phyloP scores from a whole-genome alignment of 1,140 invertebrate species.

The Megalonaias nervosa region DNA sequence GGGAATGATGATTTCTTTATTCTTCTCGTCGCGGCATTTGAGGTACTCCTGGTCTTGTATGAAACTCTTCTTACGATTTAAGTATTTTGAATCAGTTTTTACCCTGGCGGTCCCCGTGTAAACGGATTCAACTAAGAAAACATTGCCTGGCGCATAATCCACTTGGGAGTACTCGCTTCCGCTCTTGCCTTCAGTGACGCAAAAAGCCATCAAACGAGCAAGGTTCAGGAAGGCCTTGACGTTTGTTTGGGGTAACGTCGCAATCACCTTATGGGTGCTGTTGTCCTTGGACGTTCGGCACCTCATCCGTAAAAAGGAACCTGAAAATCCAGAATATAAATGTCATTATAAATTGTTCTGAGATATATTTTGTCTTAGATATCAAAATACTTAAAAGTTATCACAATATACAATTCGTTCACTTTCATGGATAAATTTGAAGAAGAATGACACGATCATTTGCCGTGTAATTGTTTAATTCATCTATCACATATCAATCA shows the following conservation, averaged over 20 bases:
- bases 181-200: slow-evolving; percentile 22
- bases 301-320: slow-evolving; percentile 35
- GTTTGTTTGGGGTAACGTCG: slow-evolving; percentile 25
- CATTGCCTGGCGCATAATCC: slow-evolving; percentile 43
- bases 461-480: too few relatives aligned
- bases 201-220: slow-evolving; percentile 35
- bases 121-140: slow-evolving; percentile 38
- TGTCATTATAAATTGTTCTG: too few relatives aligned
- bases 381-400: too few relatives aligned
- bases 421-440: too few relatives aligned
- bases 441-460: too few relatives aligned
- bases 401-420: too few relatives aligned
- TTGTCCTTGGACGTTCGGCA: slow-evolving; percentile 43
- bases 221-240: slow-evolving; percentile 43
- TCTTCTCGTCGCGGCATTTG: slow-evolving; percentile 41
- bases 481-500: too few relatives aligned
- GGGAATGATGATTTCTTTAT: slow-evolving; percentile 30
- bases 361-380: too few relatives aligned
- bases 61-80: slow-evolving; percentile 21
- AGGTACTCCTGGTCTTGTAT: slow-evolving; percentile 36
- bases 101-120: slow-evolving; percentile 34
- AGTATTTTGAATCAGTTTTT: slow-evolving; percentile 25
- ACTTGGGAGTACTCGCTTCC: slow-evolving; percentile 32
- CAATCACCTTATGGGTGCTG: slow-evolving; percentile 26
- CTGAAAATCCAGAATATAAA: slow-evolving; percentile 17